Base-by-base conservation (phyloP, 2,888 invertebrate genomes). In the Ectemnius continuus region DNA sequence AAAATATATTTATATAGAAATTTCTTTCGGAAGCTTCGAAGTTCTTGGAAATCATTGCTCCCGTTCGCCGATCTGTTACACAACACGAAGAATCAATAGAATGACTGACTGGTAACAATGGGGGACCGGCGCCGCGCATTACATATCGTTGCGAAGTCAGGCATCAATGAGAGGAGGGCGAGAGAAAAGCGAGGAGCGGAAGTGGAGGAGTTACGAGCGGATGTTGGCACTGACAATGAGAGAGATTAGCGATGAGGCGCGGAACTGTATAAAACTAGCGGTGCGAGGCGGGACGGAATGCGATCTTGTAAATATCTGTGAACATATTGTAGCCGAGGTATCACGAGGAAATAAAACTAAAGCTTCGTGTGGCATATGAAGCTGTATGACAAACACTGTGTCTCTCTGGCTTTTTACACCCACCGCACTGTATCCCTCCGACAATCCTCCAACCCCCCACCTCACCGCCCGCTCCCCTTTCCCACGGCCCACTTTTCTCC, bases 261-360 rank as follows among this genome's bases (percentile, higher is more conserved):
- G 48, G 63, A 59, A 79, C 52, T 75, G 75, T 82, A 78, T 80
- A 78, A 82, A 75, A 65, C 47, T 76, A 76, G 70, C 64, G 23
- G 26, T 65, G 63, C 60, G 61, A 63, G 58, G 60, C 63, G 67
- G 36, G 58, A 72, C 67, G 11, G 36, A 73, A 71, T 57, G 66
- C 64, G 73, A 75, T 73, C 62, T 73, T 82, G 82, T 82, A 82
- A 83, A 82, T 82, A 82, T 73, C 61, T 83, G 83, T 80, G 75
- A 80, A 80, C 75, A 80, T 73, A 80, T 62, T 82, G 82, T 82
- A 82, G 80, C 48, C 72, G n/a, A 14, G 66, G 18, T 70, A 72
- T 78, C 76, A 69, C 61, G 70, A 71, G 36, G 70, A 79, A 82
- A 80, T 83, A 82, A 83, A 82, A 61, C 73, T 59, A 70, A 61